A percentile compares a stretch with the other conserved stretches of the same genome.
Conservation (phyloP, 2,888 invertebrate species). For the Drosophila anomelani region DNA sequence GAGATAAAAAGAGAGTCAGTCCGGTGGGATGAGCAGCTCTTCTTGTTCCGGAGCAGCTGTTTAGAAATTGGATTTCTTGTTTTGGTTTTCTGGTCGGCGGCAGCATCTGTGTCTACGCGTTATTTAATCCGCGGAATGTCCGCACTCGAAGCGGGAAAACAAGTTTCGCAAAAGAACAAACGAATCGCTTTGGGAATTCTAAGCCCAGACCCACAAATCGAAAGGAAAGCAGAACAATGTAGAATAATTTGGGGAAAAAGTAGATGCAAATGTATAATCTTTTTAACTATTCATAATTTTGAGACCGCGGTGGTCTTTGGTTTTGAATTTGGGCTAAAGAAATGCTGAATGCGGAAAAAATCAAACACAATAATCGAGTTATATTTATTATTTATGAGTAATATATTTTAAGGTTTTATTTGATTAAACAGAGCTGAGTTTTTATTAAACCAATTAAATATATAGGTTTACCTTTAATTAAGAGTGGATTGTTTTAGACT, state of each 20-base stretch:
- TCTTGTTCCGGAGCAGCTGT: constrained; percentile 49
- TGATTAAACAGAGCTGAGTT: background rate
- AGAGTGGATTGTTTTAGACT: background rate
- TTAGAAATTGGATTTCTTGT: constrained; percentile 55
- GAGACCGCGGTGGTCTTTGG: background rate
- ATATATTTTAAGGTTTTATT: background rate
- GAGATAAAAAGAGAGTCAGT: constrained; percentile 6
- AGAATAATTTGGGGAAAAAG: constrained; percentile 16
- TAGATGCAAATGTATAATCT: constrained; percentile 24
- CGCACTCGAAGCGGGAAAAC: constrained; percentile 52
- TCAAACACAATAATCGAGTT: background rate
- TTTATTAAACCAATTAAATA: background rate
- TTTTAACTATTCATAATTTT: constrained; percentile 25
- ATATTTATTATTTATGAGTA: background rate
- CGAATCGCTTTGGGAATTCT: constrained; percentile 55
- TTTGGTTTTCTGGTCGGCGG: constrained; percentile 39
- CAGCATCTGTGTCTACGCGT: constrained; percentile 10
- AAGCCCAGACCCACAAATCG: background rate
- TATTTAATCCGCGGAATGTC: constrained; percentile 39
- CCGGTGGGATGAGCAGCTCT: constrained; percentile 19
- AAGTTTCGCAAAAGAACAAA: constrained; percentile 74
- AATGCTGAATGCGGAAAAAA: constrained; percentile 3
- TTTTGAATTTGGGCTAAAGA: background rate
- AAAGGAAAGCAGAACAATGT: constrained; percentile 58
- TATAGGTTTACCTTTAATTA: background rate